Conservation (phyloP, 2,888 invertebrate species). For the Ametastegia equiseti region DNA sequence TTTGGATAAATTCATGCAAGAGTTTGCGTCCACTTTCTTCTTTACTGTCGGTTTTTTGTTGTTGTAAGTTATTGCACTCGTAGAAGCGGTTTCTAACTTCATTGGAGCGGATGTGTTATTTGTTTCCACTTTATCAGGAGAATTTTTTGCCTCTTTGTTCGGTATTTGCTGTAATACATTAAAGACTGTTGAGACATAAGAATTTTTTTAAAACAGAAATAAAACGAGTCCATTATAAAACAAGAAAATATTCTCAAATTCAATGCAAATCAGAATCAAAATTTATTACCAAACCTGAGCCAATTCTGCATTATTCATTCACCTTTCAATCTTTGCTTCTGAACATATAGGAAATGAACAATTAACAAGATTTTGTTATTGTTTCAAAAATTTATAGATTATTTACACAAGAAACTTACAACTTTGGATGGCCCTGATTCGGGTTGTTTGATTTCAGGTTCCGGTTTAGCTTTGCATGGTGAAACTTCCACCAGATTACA, state of each 20-base stretch:
- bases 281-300: background rate
- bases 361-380: background rate
- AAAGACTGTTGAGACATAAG: background rate
- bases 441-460: background rate
- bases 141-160: background rate
- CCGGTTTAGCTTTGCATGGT: background rate
- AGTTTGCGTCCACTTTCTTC: background rate
- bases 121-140: background rate
- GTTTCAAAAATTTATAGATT: background rate
- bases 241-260: background rate
- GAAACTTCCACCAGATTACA: slow-evolving; percentile 37
- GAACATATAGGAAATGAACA: background rate
- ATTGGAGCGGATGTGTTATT: background rate
- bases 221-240: background rate
- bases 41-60: background rate
- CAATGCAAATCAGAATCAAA: background rate
- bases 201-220: background rate
- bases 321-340: background rate
- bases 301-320: background rate
- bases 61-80: background rate
- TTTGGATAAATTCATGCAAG: slow-evolving; percentile 56
- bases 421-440: background rate
- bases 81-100: background rate
- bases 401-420: background rate
- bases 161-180: background rate